Conservation (phyloP, 2,888 invertebrate genomes). For the Hybos culiciformis region DNA sequence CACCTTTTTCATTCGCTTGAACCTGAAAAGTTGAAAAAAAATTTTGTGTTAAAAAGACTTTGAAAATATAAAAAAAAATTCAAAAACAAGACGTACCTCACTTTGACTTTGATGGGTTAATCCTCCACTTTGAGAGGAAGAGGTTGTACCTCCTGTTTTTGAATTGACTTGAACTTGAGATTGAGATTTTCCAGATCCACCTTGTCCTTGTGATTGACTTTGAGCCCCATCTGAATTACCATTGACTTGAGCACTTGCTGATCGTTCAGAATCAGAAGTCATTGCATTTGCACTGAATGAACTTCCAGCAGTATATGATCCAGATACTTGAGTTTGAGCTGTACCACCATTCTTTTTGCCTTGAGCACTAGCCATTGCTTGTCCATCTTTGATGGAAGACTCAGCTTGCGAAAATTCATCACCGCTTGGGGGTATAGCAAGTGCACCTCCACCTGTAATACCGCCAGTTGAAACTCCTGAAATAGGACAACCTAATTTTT, state of each 20-base stretch:
- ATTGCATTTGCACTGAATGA: slow-evolving; percentile 74
- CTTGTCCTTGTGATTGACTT: slow-evolving; percentile 61
- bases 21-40: slow-evolving; percentile 47
- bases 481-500: not conserved
- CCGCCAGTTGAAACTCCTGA: slow-evolving; percentile 12
- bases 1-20: slow-evolving; percentile 67
- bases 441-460: slow-evolving; percentile 10
- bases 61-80: not conserved
- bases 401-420: slow-evolving; percentile 61
- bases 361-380: slow-evolving; percentile 62
- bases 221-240: slow-evolving; percentile 62
- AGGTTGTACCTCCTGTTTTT: slow-evolving; percentile 60
- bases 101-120: slow-evolving; percentile 52
- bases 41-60: not conserved
- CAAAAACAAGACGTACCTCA: slow-evolving; percentile 20
- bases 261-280: slow-evolving; percentile 58
- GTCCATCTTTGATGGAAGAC: slow-evolving; percentile 43
- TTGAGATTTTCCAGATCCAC: slow-evolving; percentile 61
- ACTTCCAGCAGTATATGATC: slow-evolving; percentile 62
- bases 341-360: slow-evolving; percentile 61
- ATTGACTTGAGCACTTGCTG: slow-evolving; percentile 46
- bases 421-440: slow-evolving; percentile 3
- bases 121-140: slow-evolving; percentile 63
- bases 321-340: slow-evolving; percentile 71
- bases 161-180: slow-evolving; percentile 61